These are phyloP conservation scores for Castor canadensis DNA, from an alignment of 2,113 vertebrate species.

Conservation along the genomic window DNA sequence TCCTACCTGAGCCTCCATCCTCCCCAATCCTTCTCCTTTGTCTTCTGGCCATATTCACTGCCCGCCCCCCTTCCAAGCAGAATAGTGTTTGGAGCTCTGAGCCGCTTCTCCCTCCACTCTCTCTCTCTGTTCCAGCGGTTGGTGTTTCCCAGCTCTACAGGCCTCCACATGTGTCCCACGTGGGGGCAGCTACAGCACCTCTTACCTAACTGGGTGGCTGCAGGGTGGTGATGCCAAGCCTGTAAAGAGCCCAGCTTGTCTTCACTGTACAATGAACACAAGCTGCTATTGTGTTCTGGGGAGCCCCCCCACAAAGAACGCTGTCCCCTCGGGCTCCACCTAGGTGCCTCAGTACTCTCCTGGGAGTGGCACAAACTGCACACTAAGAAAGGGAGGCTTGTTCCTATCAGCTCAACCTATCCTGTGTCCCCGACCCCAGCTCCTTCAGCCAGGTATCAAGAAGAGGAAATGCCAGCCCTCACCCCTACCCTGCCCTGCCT, in stretches of 20 bases:
- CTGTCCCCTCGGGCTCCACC: not conserved
- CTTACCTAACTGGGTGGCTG: slow-evolving; percentile 6
- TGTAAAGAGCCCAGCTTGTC: not conserved
- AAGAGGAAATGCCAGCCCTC: not conserved
- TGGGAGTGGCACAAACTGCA: too few relatives aligned
- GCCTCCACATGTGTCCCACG: not conserved
- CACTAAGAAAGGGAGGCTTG: too few relatives aligned
- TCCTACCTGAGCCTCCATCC: not conserved
- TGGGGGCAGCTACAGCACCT: not conserved
- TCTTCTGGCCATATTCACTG: not conserved
- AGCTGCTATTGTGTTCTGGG: not conserved
- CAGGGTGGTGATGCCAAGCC: not conserved
- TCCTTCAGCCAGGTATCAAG: not conserved
- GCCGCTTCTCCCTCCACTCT: not conserved
- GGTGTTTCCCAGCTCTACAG: not conserved
- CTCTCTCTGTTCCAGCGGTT: not conserved
- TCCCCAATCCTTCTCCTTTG: too few relatives aligned
- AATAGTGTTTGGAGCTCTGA: not conserved
- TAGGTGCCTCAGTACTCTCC: not conserved
- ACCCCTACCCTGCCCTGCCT: accelerated
- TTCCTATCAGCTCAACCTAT: too few relatives aligned
- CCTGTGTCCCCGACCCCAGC: not conserved
- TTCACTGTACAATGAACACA: not conserved
- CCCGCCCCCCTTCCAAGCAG: not conserved
- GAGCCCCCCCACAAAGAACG: not conserved